Percentiles rank a stretch among this genome's conserved stretches.
Conservation (phyloP, 1,140 invertebrate genomes). For the Polypedilum pembai region DNA sequence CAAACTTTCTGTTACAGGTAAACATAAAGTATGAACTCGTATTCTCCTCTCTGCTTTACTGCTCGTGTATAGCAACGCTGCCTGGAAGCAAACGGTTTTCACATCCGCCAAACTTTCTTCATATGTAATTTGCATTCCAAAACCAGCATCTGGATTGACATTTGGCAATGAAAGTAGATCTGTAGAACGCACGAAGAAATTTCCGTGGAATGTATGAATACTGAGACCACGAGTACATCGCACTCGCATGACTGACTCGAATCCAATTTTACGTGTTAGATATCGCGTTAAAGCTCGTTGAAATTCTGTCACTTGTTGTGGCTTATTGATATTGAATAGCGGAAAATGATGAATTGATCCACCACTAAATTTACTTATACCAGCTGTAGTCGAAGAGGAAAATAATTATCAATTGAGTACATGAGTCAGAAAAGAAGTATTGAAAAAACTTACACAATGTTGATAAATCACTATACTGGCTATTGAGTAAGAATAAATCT, state of each 20-base stretch:
- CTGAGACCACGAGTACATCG: conserved; percentile 86
- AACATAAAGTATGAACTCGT: conserved; percentile 91
- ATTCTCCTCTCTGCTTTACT: conserved; percentile 96
- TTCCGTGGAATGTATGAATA: conserved; percentile 98
- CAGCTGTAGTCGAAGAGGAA: conserved; percentile 49
- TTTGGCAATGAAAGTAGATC: conserved; percentile 94
- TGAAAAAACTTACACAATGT: conserved; percentile 67
- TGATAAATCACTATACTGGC: conserved; percentile 89
- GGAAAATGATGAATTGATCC: conserved; percentile 92
- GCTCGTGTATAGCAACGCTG: conserved; percentile 94
- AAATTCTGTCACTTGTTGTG: conserved; percentile 64
- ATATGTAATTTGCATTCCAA: conserved; percentile 79
- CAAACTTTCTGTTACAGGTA: conserved; percentile 80
- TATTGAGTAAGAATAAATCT: conserved; percentile 90
- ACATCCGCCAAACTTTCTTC: conserved; percentile 85
- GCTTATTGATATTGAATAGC: conserved; percentile 69
- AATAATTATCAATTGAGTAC: neutral
- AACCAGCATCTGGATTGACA: conserved; percentile 95
- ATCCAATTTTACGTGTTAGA: conserved; percentile 93
- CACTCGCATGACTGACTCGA: conserved; percentile 97
- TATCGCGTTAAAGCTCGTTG: conserved; percentile 78
- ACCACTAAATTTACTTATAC: conserved; percentile 91
- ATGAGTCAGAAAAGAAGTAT: too few species aligned
- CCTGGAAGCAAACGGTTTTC: conserved; percentile 92
- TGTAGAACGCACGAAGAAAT: conserved; percentile 97